Percentiles rank a stretch among this genome's conserved stretches.
Conservation (phyloP, 1,140 invertebrate species). For the Leptonema lineaticorne region DNA sequence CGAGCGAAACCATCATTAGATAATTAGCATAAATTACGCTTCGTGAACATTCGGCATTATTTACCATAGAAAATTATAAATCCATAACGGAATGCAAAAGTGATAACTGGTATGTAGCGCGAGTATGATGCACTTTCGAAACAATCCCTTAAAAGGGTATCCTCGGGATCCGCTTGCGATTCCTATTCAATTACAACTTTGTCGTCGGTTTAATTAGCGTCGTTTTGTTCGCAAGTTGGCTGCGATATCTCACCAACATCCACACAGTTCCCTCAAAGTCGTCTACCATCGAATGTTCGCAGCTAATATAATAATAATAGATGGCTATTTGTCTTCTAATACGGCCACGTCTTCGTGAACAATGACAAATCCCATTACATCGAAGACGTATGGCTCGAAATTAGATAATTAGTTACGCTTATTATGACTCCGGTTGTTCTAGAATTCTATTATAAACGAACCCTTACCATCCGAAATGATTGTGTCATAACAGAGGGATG, state of each 20-base stretch:
- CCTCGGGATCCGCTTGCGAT: background rate
- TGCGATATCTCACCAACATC: background rate
- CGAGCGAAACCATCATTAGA: background rate
- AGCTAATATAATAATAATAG: constrained; percentile 1
- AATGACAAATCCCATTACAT: constrained; percentile 1
- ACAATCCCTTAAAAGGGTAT: background rate
- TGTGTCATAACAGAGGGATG: no score
- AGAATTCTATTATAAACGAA: no score
- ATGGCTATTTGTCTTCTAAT: background rate
- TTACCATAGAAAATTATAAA: constrained; percentile 32
- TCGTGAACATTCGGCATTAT: constrained; percentile 19
- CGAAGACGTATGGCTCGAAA: constrained; percentile 3
- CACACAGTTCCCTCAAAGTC: no score
- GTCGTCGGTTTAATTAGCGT: constrained; percentile 18
- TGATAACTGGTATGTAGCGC: background rate
- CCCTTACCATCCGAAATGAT: no score
- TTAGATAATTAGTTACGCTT: constrained; percentile 1
- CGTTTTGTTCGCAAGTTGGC: background rate
- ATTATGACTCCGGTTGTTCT: no score
- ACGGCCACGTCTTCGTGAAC: no score
- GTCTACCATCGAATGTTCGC: background rate
- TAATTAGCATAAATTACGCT: constrained; percentile 38
- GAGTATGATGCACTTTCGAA: background rate
- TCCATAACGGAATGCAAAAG: constrained; percentile 23
- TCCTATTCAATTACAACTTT: constrained; percentile 21